Base-by-base conservation (phyloP, 2,888 invertebrate species). In the Eutolmus rufibarbis region DNA sequence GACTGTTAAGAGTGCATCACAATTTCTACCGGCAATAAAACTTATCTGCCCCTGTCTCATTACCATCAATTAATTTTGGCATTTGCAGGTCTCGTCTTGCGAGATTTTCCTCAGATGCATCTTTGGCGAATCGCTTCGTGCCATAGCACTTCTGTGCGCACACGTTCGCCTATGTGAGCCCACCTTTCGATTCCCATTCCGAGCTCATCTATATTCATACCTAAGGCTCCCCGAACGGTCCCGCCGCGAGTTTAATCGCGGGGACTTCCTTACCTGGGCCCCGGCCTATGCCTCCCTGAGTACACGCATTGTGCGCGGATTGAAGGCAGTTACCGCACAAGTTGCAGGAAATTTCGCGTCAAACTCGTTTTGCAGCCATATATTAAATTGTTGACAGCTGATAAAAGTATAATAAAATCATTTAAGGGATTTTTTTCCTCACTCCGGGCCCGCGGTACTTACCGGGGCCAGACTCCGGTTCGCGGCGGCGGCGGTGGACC, bases 341-440 rank as follows among this genome's bases (percentile, higher is more conserved):
- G 88, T 89, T 87, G 89, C 86, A 87, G 87, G 87, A 88, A 88
- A 88, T 87, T 89, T 86, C 87, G 88, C 89, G 89, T 89, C 88
- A 89, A 89, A 89, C 88, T 88, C 86, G 88, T 90, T 89, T 90
- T 90, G 90, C 89, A 90, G 90, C 90, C 91, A 90, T 91, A 91
- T 91, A 90, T 91, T 91, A 91, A 91, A 90, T 89, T 90, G 91
- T 90, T 91, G 92, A 92, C 92, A 92, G 92, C 92, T 91, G 90
- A 88, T 88, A 88, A 88, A 88, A 87, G 87, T 87, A 86, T 86
- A 87, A 88, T 87, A 87, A 88, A 88, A 88, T 87, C 82, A 87
- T 88, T 88, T 81, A 88, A 86, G 76, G 74, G 78, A 87, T 79
- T 87, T 87, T 43, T 79, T 87, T 87, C 74, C 79, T 74, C 81